These are phyloP conservation scores for Aphidoletes aphidimyza DNA, from an alignment of 2,888 invertebrate species.

Conservation along the genomic window DNA sequence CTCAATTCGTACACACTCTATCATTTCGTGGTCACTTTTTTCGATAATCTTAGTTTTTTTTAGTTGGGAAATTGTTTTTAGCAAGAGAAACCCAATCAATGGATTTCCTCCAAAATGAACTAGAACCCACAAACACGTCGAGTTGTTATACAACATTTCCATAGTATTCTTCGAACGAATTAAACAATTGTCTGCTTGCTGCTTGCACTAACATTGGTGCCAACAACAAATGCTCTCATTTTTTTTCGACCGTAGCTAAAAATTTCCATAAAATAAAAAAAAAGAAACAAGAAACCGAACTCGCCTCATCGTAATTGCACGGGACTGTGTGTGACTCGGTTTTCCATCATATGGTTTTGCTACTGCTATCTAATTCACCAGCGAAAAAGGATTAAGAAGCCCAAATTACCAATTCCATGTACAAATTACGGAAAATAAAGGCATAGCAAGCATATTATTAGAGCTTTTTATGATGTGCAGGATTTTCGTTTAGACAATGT, in stretches of 20 bases:
- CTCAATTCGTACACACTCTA: background rate
- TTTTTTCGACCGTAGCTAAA: background rate
- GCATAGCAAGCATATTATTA: conserved; percentile 39
- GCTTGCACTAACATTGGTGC: conserved; percentile 27
- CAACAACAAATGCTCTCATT: background rate
- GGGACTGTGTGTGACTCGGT: conserved; percentile 38
- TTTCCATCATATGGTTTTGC: background rate
- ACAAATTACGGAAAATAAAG: conserved; percentile 36
- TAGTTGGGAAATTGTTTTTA: background rate
- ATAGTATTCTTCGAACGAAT: conserved; percentile 17
- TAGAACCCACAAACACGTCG: background rate
- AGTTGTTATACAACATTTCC: background rate
- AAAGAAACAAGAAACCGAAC: no score
- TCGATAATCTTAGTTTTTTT: background rate
- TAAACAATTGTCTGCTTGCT: conserved; percentile 35
- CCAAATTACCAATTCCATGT: conserved; percentile 34
- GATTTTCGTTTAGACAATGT: conserved; percentile 38
- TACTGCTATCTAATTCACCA: conserved; percentile 42
- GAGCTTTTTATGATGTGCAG: conserved; percentile 37
- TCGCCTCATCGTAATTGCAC: conserved; percentile 17
- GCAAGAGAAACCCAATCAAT: background rate
- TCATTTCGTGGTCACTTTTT: conserved; percentile 15
- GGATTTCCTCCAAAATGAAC: background rate
- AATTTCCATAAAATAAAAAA: conserved; percentile 13
- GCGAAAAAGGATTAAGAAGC: conserved; percentile 27